phyloP scores from a whole-genome alignment of 2,888 invertebrate genomes.

The Xestia xanthographa region DNA sequence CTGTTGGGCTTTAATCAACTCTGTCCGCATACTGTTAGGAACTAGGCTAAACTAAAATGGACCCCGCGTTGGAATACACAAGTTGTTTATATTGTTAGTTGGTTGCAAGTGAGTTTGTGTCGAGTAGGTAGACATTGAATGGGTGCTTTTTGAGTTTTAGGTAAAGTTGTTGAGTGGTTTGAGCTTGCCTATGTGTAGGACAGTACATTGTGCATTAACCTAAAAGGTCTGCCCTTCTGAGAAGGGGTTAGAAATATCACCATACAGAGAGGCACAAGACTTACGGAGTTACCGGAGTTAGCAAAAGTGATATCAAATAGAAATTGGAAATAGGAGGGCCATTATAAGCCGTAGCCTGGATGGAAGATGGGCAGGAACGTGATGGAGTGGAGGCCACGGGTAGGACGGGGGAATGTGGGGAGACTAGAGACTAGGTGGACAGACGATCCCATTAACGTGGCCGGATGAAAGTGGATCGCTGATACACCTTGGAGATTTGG shows the following conservation, averaged over 20 bases:
- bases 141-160: neutral
- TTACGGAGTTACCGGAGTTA: neutral
- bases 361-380: neutral
- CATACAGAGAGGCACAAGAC: neutral
- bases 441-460: neutral
- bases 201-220: neutral
- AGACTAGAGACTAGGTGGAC: neutral
- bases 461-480: neutral
- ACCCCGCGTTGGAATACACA: slow-evolving; percentile 11
- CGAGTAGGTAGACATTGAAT: slow-evolving; percentile 7
- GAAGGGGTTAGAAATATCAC: neutral
- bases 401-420: too few species aligned
- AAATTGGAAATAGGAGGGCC: neutral
- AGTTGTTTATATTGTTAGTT: slow-evolving; percentile 41
- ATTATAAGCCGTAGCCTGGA: neutral
- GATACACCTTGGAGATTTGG: too few species aligned
- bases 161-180: slow-evolving; percentile 7
- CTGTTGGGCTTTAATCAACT: slow-evolving; percentile 26
- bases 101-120: neutral
- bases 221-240: neutral
- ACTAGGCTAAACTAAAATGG: slow-evolving; percentile 42
- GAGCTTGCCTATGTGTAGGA: neutral
- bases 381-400: neutral
- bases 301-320: neutral
- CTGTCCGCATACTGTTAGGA: slow-evolving; percentile 24